These are phyloP conservation scores for Eumaeus atala DNA, from an alignment of 1,140 invertebrate species.

Conservation along the genomic window DNA sequence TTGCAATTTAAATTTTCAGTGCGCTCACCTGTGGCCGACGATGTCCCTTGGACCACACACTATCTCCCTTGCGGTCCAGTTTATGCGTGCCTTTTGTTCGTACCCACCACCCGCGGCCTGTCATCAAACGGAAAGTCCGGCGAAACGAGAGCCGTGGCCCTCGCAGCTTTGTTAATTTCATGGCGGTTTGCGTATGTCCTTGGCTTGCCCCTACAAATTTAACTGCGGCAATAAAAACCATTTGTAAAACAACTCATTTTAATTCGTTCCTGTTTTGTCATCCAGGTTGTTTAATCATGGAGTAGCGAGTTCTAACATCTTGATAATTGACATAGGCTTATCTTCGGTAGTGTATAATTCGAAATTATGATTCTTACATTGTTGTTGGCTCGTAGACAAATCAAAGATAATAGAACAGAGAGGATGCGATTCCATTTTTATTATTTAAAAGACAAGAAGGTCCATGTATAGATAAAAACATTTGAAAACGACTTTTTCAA, in stretches of 20 bases:
- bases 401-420: no score
- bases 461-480: no score
- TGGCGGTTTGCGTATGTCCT: slow-evolving; percentile 49
- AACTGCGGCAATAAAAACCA: background rate
- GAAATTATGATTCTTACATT: no score
- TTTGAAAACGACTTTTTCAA: no score
- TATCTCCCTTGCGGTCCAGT: slow-evolving; percentile 48
- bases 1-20: background rate
- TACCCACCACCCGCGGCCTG: slow-evolving; percentile 47
- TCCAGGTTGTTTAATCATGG: slow-evolving; percentile 1
- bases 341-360: no score
- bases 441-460: no score
- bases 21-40: background rate
- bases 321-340: no score
- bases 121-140: slow-evolving; percentile 54
- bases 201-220: slow-evolving; percentile 28
- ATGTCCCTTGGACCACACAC: slow-evolving; percentile 27
- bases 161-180: slow-evolving; percentile 59
- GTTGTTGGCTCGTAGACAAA: no score
- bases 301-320: no score
- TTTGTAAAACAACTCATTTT: background rate
- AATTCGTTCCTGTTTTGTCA: slow-evolving; percentile 2
- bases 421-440: no score
- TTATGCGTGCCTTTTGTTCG: slow-evolving; percentile 57
- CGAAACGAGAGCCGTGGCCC: slow-evolving; percentile 32